Evolutionary conservation across 2,797 vertebrate genomes (phyloP).

Genomic region (Poeciliopsis presidionis): DNA sequence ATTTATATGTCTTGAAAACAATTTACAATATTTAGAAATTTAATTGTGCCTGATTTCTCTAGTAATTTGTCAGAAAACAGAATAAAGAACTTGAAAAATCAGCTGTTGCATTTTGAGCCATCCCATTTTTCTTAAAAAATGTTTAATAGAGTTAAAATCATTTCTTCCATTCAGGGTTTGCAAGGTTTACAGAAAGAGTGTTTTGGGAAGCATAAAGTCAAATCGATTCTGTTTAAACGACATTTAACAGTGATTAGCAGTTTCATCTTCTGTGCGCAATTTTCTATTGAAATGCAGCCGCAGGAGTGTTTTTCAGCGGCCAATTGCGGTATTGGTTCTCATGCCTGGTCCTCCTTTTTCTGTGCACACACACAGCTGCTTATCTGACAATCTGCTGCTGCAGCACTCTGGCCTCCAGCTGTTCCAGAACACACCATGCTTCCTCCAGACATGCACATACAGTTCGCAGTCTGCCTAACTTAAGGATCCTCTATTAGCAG

Average conservation of each 20-base stretch:
- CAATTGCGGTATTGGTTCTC: constrained; percentile 67
- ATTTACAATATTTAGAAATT: background rate
- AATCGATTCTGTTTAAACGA: constrained; percentile 44
- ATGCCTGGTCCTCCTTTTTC: constrained; percentile 60
- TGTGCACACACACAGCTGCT: constrained; percentile 73
- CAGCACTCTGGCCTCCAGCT: constrained; percentile 71
- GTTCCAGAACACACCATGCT: constrained; percentile 72
- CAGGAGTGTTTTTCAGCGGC: constrained; percentile 60
- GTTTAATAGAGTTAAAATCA: constrained; percentile 3
- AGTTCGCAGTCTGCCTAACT: constrained; percentile 44
- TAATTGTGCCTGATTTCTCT: background rate
- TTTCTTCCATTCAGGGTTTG: background rate
- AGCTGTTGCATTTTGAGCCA: background rate
- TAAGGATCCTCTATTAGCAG: constrained; percentile 26
- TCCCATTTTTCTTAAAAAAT: background rate
- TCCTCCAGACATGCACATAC: constrained; percentile 54
- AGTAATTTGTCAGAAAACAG: background rate
- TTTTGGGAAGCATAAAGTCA: constrained; percentile 44
- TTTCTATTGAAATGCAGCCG: constrained; percentile 57
- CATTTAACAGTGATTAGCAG: constrained; percentile 44
- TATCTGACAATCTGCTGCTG: constrained; percentile 77
- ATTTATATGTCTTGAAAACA: background rate
- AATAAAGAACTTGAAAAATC: background rate
- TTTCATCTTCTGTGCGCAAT: constrained; percentile 36
- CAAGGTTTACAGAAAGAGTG: constrained; percentile 36